Base-by-base conservation (phyloP, 2,797 vertebrate species). In the Sebastes oblongus region DNA sequence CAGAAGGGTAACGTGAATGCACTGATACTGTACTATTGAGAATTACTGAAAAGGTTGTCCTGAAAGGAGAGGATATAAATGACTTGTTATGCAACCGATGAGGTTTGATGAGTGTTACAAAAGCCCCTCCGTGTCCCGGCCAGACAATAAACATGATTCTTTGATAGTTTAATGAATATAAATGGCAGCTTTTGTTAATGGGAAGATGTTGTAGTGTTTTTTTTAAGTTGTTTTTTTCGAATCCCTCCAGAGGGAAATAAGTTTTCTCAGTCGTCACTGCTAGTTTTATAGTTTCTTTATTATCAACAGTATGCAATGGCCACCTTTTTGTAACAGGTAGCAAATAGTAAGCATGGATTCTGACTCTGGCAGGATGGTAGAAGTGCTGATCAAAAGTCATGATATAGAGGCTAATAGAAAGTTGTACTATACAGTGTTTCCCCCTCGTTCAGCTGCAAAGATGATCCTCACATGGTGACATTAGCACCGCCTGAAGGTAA, bases 251-350 rank as follows among this genome's bases (percentile, higher is more conserved):
- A 66, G 0, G 25, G 34, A 85, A 81, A 89, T 60, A 87, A 61
- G 4, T 64, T 30, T 66, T 36, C 75, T 78, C 66, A 79, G 66
- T 59, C 74, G 75, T 62, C 58, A 61, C 58, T 75, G 34, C 65
- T 58, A 22, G 25, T 62, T 85, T 80, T 84, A 72, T 72, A 54
- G 20, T 69, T 81, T 83, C 34, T 89, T 91, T 83, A 81, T 84
- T 89, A 77, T 86, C 74, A 91, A 81, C 88, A 91, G 61, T 72
- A 74, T 80, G 77, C 71, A 88, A 68, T 77, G 29, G 69, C 64
- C 67, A 79, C 34, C 30, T 66, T 75, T 69, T 74, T 59, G 46
- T 65, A 29, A 73, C 77, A 78, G 50, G 50, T 65, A 58, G n/a
- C 18, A 72, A 56, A 75, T 64, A 77, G 64, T 61, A 64, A 62